Evolutionary conservation across 2,113 vertebrate genomes (phyloP), one percentile per base, ranked within the genome.

Genomic region (Panurus biarmicus): DNA sequence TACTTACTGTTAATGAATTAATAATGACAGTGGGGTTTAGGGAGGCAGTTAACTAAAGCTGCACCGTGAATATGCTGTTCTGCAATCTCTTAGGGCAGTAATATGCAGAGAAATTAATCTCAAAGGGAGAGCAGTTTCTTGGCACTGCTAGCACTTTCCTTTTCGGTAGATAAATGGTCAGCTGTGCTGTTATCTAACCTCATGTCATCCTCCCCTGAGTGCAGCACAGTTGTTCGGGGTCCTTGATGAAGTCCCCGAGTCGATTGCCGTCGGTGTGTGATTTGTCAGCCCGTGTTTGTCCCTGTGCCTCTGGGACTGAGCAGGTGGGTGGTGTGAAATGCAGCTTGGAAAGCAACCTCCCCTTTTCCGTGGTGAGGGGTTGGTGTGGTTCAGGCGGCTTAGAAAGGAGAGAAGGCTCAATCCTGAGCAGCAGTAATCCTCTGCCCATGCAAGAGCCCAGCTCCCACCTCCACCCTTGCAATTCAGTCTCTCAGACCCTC

Each of bases 331-430:
- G 9, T 66, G 7, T 7, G 25, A 79, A 56, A 47, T 48, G 40
- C 23, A 42, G 25, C 5, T 9, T 70, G 44, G 26, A 47, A 60
- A 69, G n/a, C 12, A 19, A 4, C 40, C 8, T 83, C 33, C 21
- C 18, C 21, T 38, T 50, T 45, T 7, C 5, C 29, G 19, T 13
- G 36, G 13, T 3, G 3, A 17, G 25, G 47, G 33, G 3, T n/a
- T 70, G 60, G 5, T 2, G 0, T 19, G 36, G 11, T 40, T 48
- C 19, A 40, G 16, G 11, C 1, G 3, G 12, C 1, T 50, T 44
- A 26, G 45, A 65, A 72, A 61, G 38, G 40, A 76, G 12, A 19
- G 19, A 44, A 44, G 10, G 47, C 48, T 48, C 45, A 17, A 0
- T 57, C 69, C 26, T 26, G 24, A 76, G 45, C 48, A 33, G 38